Conservation (phyloP, 2,113 vertebrate species). For the Crotalus horridus region DNA sequence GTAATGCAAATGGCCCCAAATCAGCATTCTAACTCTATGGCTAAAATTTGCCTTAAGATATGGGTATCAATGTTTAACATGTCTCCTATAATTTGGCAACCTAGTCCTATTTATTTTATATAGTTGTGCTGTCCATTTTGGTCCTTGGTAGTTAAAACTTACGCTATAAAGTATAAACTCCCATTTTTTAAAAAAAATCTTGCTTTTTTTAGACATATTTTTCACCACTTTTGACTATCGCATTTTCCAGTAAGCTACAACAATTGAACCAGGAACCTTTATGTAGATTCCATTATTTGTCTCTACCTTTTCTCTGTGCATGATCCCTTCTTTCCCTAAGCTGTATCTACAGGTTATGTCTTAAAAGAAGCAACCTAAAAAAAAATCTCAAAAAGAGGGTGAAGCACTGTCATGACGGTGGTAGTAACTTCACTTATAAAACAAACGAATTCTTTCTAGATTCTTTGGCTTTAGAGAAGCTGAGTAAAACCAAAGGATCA, state of each 20-base stretch:
- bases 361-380: not conserved
- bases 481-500: not conserved
- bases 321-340: not conserved
- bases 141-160: not conserved
- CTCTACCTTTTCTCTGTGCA: not conserved
- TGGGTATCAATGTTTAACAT: not conserved
- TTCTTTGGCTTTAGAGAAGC: not conserved
- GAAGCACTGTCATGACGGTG: not conserved
- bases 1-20: not conserved
- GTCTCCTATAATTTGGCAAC: not conserved
- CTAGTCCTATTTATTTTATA: not conserved
- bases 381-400: not conserved
- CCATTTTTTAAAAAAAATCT: not conserved
- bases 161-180: not conserved
- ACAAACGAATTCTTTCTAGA: not conserved
- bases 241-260: not conserved
- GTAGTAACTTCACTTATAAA: not conserved
- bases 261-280: not conserved
- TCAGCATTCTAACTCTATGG: not conserved
- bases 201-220: not conserved
- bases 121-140: not conserved
- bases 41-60: not conserved
- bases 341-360: not conserved
- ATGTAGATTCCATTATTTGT: not conserved
- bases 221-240: not conserved